phyloP scores from a whole-genome alignment of 2,797 vertebrate genomes.

The Uromys caudimaculatus region DNA sequence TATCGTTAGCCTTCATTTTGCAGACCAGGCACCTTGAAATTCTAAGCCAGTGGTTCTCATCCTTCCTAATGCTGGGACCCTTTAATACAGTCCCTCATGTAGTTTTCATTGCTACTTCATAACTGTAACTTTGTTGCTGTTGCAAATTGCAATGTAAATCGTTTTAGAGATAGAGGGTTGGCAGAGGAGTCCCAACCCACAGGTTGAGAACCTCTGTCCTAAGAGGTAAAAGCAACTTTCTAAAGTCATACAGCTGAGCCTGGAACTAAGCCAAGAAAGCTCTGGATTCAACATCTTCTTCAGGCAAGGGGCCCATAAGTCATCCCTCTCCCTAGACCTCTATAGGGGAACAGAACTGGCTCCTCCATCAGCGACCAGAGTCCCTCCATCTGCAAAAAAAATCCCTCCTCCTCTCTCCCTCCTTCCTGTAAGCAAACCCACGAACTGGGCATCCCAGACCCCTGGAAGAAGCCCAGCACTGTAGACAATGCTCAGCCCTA shows the following conservation, averaged over 20 bases:
- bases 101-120: not conserved
- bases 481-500: not conserved
- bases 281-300: not conserved
- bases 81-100: not conserved
- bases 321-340: not conserved
- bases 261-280: not conserved
- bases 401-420: not conserved
- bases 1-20: not conserved
- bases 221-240: not conserved
- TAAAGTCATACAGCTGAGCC: not conserved
- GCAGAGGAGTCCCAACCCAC: not conserved
- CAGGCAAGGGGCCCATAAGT: not conserved
- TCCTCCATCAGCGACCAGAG: not conserved
- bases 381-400: not conserved
- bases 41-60: not conserved
- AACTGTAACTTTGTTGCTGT: not conserved
- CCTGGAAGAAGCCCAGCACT: not conserved
- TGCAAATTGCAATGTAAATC: not conserved
- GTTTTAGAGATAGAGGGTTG: not conserved
- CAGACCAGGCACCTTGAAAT: not conserved
- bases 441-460: not conserved
- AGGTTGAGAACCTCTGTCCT: not conserved
- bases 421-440: not conserved
- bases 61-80: not conserved
- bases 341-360: not conserved